Base-by-base conservation (phyloP, 2,797 vertebrate genomes). In the Sebastes minor region DNA sequence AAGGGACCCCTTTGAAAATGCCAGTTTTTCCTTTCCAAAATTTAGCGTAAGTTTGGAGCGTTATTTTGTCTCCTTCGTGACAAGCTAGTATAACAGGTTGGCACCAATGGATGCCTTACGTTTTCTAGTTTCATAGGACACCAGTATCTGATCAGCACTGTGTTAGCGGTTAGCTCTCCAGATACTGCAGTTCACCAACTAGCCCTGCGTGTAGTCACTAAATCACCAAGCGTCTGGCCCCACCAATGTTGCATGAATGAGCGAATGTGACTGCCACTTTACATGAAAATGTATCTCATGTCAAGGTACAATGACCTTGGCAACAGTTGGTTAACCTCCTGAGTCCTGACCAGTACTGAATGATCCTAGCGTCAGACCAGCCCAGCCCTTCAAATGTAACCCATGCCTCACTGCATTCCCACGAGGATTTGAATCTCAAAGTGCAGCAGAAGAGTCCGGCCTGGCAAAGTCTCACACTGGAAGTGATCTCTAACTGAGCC, bases 351-450 rank as follows among this genome's bases (percentile, higher is more conserved):
- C 28, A 42, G 33, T 8, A 13, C 70, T 35, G n/a, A 74, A n/a
- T n/a, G n/a, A n/a, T n/a, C n/a, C n/a, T n/a, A n/a, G n/a, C n/a
- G n/a, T n/a, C n/a, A n/a, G n/a, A n/a, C n/a, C n/a, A n/a, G n/a
- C n/a, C n/a, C n/a, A n/a, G n/a, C 64, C 72, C 42, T 77, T 83
- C 22, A 81, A 33, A 80, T n/a, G 46, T 55, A 53, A 33, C 42
- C 32, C 69, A 42, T 0, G 62, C 53, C 65, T 80, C 22, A 14
- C 7, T 71, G 67, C 81, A 66, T 85, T 93, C 87, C 89, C 86
- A 91, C 80, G 16, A 30, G 30, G 89, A 91, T 90, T 87, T 82
- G 23, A 83, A 87, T 35, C 68, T 78, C 49, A 52, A 12, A 46
- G 33, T 22, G 56, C 33, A 46, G 38, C 67, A 60, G 60, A 38